These are phyloP conservation scores for Lasiurus borealis DNA, from an alignment of 2,113 vertebrate genomes.

Conservation along the genomic window DNA sequence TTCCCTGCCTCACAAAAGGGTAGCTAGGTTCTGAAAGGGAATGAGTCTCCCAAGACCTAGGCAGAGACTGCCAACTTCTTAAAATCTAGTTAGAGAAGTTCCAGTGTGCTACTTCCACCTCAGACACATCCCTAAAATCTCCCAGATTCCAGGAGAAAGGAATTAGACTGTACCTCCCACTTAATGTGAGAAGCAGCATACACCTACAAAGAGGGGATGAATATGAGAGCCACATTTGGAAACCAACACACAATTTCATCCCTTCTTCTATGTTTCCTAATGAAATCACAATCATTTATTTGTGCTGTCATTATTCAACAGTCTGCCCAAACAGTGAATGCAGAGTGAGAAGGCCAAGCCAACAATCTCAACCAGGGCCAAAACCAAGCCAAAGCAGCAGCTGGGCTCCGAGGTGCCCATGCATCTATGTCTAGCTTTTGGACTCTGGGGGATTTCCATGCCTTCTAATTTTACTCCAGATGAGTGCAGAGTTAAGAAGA, in stretches of 20 bases:
- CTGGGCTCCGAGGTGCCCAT: background rate
- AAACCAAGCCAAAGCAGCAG: background rate
- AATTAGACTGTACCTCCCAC: background rate
- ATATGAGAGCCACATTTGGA: background rate
- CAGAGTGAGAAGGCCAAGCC: background rate
- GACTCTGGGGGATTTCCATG: background rate
- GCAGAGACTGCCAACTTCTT: background rate
- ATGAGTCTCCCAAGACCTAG: background rate
- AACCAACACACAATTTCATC: background rate
- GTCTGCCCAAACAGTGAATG: background rate
- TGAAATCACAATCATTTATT: slow-evolving; percentile 37
- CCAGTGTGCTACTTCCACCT: background rate
- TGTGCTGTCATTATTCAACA: slow-evolving; percentile 1
- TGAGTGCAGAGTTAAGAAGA: background rate
- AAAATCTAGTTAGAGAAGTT: background rate
- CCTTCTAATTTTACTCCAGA: background rate
- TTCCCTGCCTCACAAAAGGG: background rate
- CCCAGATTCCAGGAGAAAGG: background rate
- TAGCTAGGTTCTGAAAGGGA: background rate
- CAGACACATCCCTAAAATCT: background rate
- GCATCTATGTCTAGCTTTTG: background rate
- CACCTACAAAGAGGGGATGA: background rate
- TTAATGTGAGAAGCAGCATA: background rate
- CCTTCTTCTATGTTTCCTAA: slow-evolving; percentile 36
- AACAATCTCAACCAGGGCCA: background rate